A percentile compares a stretch with the other conserved stretches of the same genome.
Evolutionary conservation across 2,113 vertebrate species (phyloP).

Genomic region (Jaculus jaculus): DNA sequence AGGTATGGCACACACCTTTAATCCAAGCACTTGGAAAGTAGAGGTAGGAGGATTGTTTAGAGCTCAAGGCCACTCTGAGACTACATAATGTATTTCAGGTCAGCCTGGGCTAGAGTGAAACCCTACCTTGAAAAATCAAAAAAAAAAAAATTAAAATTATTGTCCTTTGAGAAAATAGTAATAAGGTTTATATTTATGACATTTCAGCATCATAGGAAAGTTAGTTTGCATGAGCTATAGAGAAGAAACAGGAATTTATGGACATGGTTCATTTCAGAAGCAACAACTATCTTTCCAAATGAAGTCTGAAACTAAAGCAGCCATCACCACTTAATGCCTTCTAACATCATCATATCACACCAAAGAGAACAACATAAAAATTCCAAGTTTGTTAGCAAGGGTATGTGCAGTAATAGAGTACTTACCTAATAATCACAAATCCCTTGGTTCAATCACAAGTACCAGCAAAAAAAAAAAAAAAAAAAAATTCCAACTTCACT

Average conservation of each 20-base stretch:
- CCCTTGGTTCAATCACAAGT: not conserved
- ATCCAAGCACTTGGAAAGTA: too few relatives aligned
- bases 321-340: not conserved
- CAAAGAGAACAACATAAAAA: not conserved
- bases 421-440: not conserved
- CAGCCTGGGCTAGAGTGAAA: too few relatives aligned
- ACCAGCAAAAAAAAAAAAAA: not conserved
- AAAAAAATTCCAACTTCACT: too few relatives aligned
- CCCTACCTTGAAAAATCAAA: too few relatives aligned
- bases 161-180: conserved; percentile 62
- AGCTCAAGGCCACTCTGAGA: too few relatives aligned
- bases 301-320: conserved; percentile 23
- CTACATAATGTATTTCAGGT: too few relatives aligned
- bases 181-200: conserved; percentile 56
- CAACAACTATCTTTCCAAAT: not conserved
- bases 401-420: too few relatives aligned
- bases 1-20: too few relatives aligned
- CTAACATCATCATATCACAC: not conserved
- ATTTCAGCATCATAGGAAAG: conserved; percentile 9
- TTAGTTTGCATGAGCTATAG: not conserved
- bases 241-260: not conserved
- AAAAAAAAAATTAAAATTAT: too few relatives aligned
- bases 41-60: too few relatives aligned
- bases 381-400: not conserved
- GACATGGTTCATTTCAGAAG: not conserved